phyloP scores from a whole-genome alignment of 2,113 vertebrate genomes.

The Heterotis niloticus region DNA sequence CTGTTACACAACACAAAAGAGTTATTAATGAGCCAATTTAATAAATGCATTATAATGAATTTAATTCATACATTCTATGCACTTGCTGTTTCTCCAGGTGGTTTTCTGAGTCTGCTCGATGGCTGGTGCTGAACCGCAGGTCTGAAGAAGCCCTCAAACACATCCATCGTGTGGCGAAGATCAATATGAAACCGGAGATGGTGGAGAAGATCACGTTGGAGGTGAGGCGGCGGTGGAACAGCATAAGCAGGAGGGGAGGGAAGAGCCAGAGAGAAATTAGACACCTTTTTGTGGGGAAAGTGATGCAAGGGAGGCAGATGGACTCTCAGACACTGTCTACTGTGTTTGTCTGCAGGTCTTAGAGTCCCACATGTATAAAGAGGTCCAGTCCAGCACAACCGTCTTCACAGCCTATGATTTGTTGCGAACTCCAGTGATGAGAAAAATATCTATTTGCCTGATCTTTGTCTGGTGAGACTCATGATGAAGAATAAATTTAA shows the following conservation, averaged over 20 bases:
- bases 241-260: not conserved
- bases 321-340: not conserved
- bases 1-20: too few species aligned
- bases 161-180: slow-evolving; percentile 66
- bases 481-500: not conserved
- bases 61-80: not conserved
- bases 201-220: slow-evolving; percentile 62
- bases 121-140: slow-evolving; percentile 62
- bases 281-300: not conserved
- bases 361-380: slow-evolving; percentile 69
- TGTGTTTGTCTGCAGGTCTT: slow-evolving; percentile 58
- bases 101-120: slow-evolving; percentile 71
- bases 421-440: slow-evolving; percentile 55
- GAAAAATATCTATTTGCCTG: slow-evolving; percentile 66
- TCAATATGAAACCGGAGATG: slow-evolving; percentile 65
- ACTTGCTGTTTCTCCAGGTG: slow-evolving; percentile 53
- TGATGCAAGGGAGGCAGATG: too few species aligned
- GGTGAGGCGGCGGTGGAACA: slow-evolving; percentile 48
- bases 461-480: slow-evolving; percentile 60
- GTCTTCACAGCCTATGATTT: slow-evolving; percentile 53
- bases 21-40: too few species aligned
- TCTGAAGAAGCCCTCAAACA: slow-evolving; percentile 58
- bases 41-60: too few species aligned
- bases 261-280: not conserved
- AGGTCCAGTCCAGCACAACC: slow-evolving; percentile 38